phyloP scores from a whole-genome alignment of 2,113 vertebrate genomes.

The Osmerus eperlanus region DNA sequence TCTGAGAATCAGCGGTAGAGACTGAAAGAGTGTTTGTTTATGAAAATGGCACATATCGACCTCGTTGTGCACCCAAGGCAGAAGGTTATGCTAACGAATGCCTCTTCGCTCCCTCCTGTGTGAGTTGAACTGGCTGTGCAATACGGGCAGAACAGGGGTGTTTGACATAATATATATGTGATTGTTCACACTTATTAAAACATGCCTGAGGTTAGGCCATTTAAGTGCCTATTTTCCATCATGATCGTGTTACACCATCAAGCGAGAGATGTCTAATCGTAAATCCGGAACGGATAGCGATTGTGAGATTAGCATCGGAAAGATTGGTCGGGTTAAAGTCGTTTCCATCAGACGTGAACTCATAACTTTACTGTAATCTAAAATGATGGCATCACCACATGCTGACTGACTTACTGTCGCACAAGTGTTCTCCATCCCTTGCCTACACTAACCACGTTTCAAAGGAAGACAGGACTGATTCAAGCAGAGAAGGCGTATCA shows the following conservation, averaged over 20 bases:
- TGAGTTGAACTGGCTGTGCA: no score
- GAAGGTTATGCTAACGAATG: no score
- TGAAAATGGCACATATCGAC: no score
- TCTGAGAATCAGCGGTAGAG: no score
- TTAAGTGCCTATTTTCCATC: not conserved
- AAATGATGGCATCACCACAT: constrained; percentile 20
- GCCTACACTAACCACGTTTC: not conserved
- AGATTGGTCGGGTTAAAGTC: not conserved
- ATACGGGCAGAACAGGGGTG: not conserved
- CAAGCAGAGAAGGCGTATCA: no score
- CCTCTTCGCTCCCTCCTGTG: no score
- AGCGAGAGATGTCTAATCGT: not conserved
- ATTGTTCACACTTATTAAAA: not conserved
- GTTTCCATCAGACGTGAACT: not conserved
- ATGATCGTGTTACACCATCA: not conserved
- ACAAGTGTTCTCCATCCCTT: constrained; percentile 10
- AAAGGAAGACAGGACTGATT: not conserved
- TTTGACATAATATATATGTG: not conserved
- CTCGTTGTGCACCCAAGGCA: no score
- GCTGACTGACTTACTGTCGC: not conserved
- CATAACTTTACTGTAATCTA: constrained; percentile 4
- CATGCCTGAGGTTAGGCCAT: not conserved
- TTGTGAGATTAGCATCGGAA: not conserved
- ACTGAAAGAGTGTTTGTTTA: no score
- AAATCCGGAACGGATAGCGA: not conserved